Evolutionary conservation across 2,113 vertebrate genomes (phyloP).

Genomic region (Terrapene triunguis): DNA sequence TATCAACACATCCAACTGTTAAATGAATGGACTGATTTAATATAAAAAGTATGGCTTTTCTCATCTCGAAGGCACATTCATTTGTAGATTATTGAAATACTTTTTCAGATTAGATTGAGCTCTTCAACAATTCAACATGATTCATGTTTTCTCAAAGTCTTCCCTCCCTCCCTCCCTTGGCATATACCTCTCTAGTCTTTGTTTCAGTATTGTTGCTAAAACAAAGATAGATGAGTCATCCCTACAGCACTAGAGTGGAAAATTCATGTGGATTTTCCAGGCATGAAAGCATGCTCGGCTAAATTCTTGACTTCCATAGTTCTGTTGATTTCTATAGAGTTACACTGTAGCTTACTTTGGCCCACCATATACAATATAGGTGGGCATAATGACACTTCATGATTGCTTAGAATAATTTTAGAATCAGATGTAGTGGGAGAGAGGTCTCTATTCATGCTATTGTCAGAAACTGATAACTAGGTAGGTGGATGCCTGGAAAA

Average conservation of each 20-base stretch:
- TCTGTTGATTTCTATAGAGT: conserved; percentile 38
- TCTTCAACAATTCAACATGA: conserved; percentile 46
- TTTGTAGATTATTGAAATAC: conserved; percentile 40
- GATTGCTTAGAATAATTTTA: conserved; percentile 52
- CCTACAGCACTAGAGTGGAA: conserved; percentile 37
- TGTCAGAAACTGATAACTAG: not conserved
- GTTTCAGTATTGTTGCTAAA: conserved; percentile 56
- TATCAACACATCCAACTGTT: conserved; percentile 54
- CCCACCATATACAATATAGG: conserved; percentile 36
- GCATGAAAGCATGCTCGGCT: conserved; percentile 19
- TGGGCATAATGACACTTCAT: conserved; percentile 20
- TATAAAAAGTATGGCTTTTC: conserved; percentile 50
- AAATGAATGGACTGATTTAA: conserved; percentile 64
- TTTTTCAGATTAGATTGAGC: conserved; percentile 33
- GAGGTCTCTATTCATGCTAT: not conserved
- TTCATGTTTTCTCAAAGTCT: not conserved
- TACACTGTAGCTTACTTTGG: conserved; percentile 16
- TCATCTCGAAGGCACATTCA: conserved; percentile 38
- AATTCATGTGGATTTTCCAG: conserved; percentile 66
- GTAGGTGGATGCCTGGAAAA: not conserved
- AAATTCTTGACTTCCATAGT: conserved; percentile 20
- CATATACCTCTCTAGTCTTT: conserved; percentile 57
- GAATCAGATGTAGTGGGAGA: conserved; percentile 21
- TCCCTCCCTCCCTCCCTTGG: conserved; percentile 22
- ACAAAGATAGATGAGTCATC: conserved; percentile 72